Evolutionary conservation across 2,797 vertebrate species (phyloP), one percentile per base, ranked within the genome.

Genomic region (Pseudomugil tenellus): DNA sequence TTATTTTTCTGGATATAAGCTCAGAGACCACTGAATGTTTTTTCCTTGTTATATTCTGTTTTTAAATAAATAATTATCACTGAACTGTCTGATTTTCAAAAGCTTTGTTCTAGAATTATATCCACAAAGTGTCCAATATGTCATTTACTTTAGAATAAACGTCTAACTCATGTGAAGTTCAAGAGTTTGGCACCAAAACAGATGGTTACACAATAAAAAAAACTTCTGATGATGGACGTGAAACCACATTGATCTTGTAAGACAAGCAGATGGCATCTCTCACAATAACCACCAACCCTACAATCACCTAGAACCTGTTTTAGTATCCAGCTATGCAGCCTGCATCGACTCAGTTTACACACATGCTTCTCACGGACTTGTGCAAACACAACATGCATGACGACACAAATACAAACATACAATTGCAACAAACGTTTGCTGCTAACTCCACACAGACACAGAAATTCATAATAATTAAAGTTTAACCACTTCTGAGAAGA

Each of bases 351-450:
- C n/a, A 48, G 12, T 6, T 34, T 25, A 25, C 28, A 23, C 35
- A 21, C 1, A 63, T 25, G 39, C 54, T 6, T 56, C 46, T 56
- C 55, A 49, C 23, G 19, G 51, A 82, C 43, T 46, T 73, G 39
- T 55, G 67, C 66, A 64, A n/a, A 10, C 68, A 48, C 62, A 70
- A 66, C 67, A 58, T 51, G 43, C 62, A 72, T 37, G 48, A 61
- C 62, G 56, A 72, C 74, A 72, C 29, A 55, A 11, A 34, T 1
- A 46, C 17, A 52, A 13, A 64, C 14, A 57, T 19, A 26, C 26
- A 35, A 11, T 12, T 13, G 12, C 34, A 35, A 35, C 34, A 29
- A 12, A 25, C 2, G n/a, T 34, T 25, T 26, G 13, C 17, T 7
- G 12, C 7, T 17, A 3, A 14, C 53, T 10, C 31, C 23, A 51